Evolutionary conservation across 2,888 invertebrate species (phyloP), one percentile per base, ranked within the genome.

Genomic region (Monopis laevigella): DNA sequence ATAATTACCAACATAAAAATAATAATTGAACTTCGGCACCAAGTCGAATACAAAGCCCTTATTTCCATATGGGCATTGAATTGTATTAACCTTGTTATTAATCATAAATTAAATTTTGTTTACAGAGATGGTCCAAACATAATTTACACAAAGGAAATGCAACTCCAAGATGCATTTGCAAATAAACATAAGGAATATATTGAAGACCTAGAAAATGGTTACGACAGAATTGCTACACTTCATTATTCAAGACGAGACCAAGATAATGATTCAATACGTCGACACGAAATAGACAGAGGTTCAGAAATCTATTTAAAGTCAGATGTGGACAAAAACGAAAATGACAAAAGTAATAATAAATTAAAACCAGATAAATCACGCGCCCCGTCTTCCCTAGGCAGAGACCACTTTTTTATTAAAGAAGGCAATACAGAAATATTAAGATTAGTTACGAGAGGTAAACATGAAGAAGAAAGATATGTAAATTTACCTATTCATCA

Each of bases 401-500:
- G 90, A 45, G 88, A 89, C 57, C 89, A 89, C 54, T 86, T 88
- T 54, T 93, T 89, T 55, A 91, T 91, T 29, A 86, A 91, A 56
- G 92, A 93, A 55, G 93, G 93, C 0, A 91, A 92, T 55, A 88
- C 92, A 1, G 93, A 93, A 77, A 91, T 93, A 45, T 67, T 93
- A 39, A 82, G 92, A 46, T 68, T 93, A 39, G 87, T 92, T 39
- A 92, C 92, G 0, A 82, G 92, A 54, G 90, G 88, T 10, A 85
- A 87, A 46, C 80, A 82, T 41, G 87, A 87, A 48, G 88, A 88
- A 47, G 85, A 87, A 49, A 80, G 83, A 19, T 83, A 87, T 52
- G 81, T 84, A 4, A 84, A 86, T 54, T 68, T 86, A 28, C 82
- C 84, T 2, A 46, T 71, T 14, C 69, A 77, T 39, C 77, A 82